A percentile compares a stretch with the other conserved stretches of the same genome.
phyloP scores from a whole-genome alignment of 1,140 invertebrate genomes.

The Chironomus striatipennis region DNA sequence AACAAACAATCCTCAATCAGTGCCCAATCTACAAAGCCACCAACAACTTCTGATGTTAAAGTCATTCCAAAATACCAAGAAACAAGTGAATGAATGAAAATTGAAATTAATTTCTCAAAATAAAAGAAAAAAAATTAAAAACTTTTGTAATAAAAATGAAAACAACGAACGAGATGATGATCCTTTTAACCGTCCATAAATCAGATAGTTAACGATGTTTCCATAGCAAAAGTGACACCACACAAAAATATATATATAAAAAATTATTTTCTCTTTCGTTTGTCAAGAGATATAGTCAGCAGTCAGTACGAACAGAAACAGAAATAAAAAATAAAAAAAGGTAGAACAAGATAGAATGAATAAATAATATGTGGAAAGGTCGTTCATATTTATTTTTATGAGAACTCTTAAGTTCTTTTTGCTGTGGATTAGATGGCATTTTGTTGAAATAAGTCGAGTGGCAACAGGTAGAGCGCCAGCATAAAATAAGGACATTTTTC shows the following conservation, averaged over 20 bases:
- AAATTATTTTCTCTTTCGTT: too few species aligned
- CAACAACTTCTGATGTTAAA: too few species aligned
- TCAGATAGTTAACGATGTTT: conserved; percentile 19
- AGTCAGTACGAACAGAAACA: too few species aligned
- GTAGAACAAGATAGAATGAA: background rate
- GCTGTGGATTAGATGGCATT: background rate
- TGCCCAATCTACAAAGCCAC: too few species aligned
- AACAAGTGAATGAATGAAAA: conserved; percentile 26
- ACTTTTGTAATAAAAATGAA: background rate
- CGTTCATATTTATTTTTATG: background rate
- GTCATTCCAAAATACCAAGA: background rate
- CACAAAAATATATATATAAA: background rate
- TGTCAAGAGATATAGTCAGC: too few species aligned
- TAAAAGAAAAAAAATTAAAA: background rate
- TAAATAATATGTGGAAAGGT: background rate
- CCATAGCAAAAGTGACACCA: conserved; percentile 19
- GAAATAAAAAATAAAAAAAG: too few species aligned
- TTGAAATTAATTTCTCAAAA: conserved; percentile 29
- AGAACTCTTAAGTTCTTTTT: background rate
- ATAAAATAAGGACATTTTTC: conserved; percentile 18
- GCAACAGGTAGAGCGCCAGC: conserved; percentile 16
- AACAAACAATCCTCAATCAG: too few species aligned
- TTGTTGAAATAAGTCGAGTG: background rate
- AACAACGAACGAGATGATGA: conserved; percentile 1
- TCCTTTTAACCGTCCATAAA: conserved; percentile 18